These are phyloP conservation scores for Parnassius orleans DNA, from an alignment of 2,888 invertebrate genomes.

Conservation along the genomic window DNA sequence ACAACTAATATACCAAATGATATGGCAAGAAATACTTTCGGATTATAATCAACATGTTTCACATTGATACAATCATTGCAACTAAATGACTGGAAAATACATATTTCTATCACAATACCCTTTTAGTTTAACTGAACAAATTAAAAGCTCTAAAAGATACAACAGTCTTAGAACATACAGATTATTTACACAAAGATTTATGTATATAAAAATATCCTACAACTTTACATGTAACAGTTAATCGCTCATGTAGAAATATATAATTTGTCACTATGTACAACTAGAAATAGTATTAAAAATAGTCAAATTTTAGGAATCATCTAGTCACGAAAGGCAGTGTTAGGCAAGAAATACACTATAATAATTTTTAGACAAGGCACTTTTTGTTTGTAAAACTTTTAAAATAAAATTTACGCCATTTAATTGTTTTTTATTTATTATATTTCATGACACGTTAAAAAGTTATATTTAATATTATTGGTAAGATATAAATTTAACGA, in stretches of 20 bases:
- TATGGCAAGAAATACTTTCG: conserved; percentile 28
- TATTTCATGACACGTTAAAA: not conserved
- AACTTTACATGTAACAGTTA: conserved; percentile 71
- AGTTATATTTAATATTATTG: no score
- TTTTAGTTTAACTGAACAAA: conserved; percentile 69
- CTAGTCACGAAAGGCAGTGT: conserved; percentile 38
- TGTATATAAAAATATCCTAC: conserved; percentile 75
- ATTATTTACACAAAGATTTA: conserved; percentile 77
- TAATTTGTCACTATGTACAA: conserved; percentile 72
- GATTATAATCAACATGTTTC: conserved; percentile 1
- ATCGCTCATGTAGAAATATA: conserved; percentile 74
- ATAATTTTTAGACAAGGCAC: conserved; percentile 40
- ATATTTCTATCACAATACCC: conserved; percentile 56
- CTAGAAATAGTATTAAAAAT: conserved; percentile 77
- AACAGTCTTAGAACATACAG: conserved; percentile 79
- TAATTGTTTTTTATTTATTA: conserved; percentile 18
- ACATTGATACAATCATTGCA: conserved; percentile 11
- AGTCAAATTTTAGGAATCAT: conserved; percentile 73
- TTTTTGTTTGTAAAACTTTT: conserved; percentile 26
- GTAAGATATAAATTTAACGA: no score
- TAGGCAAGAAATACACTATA: conserved; percentile 46
- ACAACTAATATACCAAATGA: conserved; percentile 8
- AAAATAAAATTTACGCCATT: conserved; percentile 13
- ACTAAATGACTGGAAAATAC: conserved; percentile 77
- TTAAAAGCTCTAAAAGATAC: conserved; percentile 78